These are phyloP conservation scores for Sesia apiformis DNA, from an alignment of 2,888 invertebrate species.

Conservation along the genomic window DNA sequence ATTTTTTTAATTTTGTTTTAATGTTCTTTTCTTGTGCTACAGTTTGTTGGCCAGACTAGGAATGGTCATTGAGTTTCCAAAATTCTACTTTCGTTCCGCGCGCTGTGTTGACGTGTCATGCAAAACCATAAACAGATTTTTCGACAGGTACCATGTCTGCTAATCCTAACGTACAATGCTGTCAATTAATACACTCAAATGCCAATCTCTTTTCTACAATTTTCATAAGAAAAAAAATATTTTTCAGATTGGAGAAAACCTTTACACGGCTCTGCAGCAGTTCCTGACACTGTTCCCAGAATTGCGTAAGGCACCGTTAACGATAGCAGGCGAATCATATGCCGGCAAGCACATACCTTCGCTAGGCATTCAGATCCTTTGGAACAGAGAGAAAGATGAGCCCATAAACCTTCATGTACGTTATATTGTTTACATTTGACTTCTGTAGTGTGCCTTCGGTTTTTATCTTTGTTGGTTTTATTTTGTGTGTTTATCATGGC, in stretches of 20 bases:
- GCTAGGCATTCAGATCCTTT: slow-evolving; percentile 73
- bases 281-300: slow-evolving; percentile 78
- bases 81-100: no score
- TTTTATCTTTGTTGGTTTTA: no score
- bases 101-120: no score
- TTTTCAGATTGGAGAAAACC: slow-evolving; percentile 71
- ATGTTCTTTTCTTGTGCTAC: no score
- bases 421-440: not conserved
- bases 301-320: slow-evolving; percentile 74
- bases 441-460: not conserved
- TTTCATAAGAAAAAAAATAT: not conserved
- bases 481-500: no score
- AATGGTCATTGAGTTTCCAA: no score
- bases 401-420: slow-evolving; percentile 65
- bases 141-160: no score
- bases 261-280: slow-evolving; percentile 76
- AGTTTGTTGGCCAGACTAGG: no score
- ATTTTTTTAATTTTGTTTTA: no score
- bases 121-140: no score
- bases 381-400: slow-evolving; percentile 46
- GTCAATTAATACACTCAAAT: no score
- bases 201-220: not conserved
- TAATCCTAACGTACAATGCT: no score
- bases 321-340: slow-evolving; percentile 79
- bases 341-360: slow-evolving; percentile 77